These are phyloP conservation scores for Pagrus major DNA, from an alignment of 2,113 vertebrate genomes.

Conservation along the genomic window DNA sequence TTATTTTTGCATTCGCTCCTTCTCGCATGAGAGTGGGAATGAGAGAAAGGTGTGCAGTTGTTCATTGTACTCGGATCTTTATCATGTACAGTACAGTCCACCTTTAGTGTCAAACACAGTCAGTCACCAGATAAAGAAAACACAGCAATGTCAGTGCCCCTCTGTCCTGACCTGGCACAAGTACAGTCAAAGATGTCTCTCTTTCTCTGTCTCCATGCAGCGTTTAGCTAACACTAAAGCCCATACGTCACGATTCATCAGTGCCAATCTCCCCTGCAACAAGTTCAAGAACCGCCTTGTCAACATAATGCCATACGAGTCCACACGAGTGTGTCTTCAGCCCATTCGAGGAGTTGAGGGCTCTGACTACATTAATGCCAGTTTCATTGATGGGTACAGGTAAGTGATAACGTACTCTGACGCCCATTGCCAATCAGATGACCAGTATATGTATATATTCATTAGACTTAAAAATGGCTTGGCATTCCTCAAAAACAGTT, in stretches of 20 bases:
- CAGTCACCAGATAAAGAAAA: constrained; percentile 15
- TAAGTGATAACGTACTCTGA: constrained; percentile 64
- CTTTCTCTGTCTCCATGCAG: constrained; percentile 78
- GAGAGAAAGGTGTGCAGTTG: constrained; percentile 14
- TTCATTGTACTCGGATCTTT: constrained; percentile 35
- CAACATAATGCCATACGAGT: constrained; percentile 99
- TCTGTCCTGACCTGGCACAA: background rate
- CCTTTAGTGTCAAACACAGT: constrained; percentile 40
- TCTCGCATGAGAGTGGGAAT: background rate
- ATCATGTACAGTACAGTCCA: constrained; percentile 26
- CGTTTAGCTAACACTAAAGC: constrained; percentile 99
- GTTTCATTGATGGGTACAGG: constrained; percentile 99
- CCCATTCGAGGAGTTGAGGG: constrained; percentile 98
- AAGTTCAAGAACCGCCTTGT: constrained; percentile 99
- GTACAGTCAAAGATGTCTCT: background rate
- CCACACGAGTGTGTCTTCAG: constrained; percentile 97
- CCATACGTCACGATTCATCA: constrained; percentile 99
- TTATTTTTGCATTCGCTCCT: constrained; percentile 17
- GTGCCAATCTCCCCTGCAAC: constrained; percentile 99
- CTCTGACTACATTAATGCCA: constrained; percentile 99
- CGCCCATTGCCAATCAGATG: background rate
- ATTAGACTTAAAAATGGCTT: background rate
- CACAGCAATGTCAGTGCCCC: constrained; percentile 1
- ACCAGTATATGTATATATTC: background rate
- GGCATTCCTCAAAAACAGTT: background rate